Evolutionary conservation across 2,797 vertebrate species (phyloP).

Genomic region (Sebastes alutus): DNA sequence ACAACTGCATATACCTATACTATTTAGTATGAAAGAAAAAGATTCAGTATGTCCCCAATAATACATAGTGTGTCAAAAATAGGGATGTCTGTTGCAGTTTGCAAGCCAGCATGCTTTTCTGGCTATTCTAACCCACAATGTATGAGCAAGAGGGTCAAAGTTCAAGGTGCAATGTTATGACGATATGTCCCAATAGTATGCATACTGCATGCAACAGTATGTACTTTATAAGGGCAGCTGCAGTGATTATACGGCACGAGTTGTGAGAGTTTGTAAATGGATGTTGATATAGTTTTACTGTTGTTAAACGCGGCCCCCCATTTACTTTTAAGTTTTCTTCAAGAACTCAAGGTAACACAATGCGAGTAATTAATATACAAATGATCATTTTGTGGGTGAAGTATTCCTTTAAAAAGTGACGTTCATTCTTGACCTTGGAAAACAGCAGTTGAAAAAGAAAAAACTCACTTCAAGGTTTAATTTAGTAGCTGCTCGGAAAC

Average conservation of each 20-base stretch:
- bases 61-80: too few relatives aligned
- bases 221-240: too few relatives aligned
- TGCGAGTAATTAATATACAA: not conserved
- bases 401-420: not conserved
- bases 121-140: too few relatives aligned
- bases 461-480: not conserved
- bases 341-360: not conserved
- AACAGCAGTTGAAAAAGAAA: not conserved
- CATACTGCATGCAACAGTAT: too few relatives aligned
- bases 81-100: too few relatives aligned
- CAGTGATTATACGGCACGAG: not conserved
- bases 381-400: not conserved
- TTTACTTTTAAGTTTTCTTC: not conserved
- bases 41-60: too few relatives aligned
- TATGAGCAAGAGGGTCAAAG: too few relatives aligned
- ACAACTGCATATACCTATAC: not conserved
- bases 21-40: too few relatives aligned
- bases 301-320: not conserved
- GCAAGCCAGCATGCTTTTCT: too few relatives aligned
- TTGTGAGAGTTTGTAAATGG: not conserved
- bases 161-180: too few relatives aligned
- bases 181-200: too few relatives aligned
- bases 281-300: not conserved
- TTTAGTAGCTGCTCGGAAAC: not conserved
- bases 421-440: not conserved